These are phyloP conservation scores for Hemicrepidius hirtus DNA, from an alignment of 2,888 invertebrate species.

Conservation along the genomic window DNA sequence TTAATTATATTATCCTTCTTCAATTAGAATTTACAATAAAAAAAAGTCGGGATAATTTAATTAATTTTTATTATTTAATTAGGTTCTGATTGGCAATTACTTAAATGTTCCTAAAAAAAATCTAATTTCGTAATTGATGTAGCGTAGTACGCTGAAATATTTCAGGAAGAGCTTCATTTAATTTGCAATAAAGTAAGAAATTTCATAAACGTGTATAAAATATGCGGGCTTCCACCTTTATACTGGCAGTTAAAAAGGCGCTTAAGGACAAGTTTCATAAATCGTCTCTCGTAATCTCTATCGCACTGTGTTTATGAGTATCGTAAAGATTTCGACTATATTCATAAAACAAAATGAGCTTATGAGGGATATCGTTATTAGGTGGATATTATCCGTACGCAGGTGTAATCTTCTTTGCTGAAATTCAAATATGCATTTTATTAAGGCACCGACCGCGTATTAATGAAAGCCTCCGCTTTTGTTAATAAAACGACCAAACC, in stretches of 20 bases:
- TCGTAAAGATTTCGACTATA: conserved; percentile 42
- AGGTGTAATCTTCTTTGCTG: conserved; percentile 20
- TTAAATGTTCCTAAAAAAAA: background rate
- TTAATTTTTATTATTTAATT: no score
- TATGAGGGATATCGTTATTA: conserved; percentile 30
- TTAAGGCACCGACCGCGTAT: background rate
- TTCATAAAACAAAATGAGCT: conserved; percentile 39
- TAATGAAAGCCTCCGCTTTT: conserved; percentile 1
- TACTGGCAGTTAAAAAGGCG: conserved; percentile 38
- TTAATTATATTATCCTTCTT: background rate
- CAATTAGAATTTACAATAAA: no score
- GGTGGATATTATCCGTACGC: conserved; percentile 27
- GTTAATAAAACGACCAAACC: background rate
- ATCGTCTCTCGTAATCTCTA: conserved; percentile 46
- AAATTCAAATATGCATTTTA: conserved; percentile 16
- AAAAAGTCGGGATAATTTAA: no score
- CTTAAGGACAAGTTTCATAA: conserved; percentile 46
- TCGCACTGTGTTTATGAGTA: conserved; percentile 44
- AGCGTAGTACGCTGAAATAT: background rate
- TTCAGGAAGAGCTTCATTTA: conserved; percentile 7
- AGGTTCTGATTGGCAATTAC: background rate
- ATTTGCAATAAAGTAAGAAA: conserved; percentile 13
- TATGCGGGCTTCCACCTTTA: conserved; percentile 38
- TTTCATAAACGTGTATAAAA: conserved; percentile 12
- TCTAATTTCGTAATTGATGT: background rate